A percentile compares a stretch with the other conserved stretches of the same genome.
These are phyloP conservation scores for Rhodinocichla rosea DNA, from an alignment of 2,113 vertebrate genomes.

Conservation along the genomic window DNA sequence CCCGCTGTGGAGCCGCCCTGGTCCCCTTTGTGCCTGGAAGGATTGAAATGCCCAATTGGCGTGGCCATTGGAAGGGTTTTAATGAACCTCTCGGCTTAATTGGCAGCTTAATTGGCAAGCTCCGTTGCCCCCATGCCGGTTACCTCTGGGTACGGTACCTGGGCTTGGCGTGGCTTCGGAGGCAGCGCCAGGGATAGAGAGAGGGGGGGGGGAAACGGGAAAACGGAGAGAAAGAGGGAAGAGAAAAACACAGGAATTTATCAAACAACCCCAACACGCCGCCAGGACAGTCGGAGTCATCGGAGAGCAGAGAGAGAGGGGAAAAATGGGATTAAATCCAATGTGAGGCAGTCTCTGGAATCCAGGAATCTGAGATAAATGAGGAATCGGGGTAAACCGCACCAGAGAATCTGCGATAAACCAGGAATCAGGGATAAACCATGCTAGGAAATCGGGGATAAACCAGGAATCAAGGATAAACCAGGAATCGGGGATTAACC, in stretches of 20 bases:
- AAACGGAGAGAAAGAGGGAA: constrained; percentile 47
- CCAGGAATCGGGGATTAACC: neutral
- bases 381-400: no score
- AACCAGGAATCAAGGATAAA: neutral
- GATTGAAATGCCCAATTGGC: neutral
- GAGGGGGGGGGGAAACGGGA: neutral
- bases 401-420: no score
- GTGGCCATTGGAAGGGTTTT: constrained; percentile 65
- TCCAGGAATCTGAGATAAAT: neutral
- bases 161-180: constrained; percentile 84
- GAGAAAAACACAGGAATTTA: constrained; percentile 71
- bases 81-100: constrained; percentile 19
- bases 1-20: neutral
- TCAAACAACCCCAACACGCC: constrained; percentile 49
- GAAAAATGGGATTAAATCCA: neutral
- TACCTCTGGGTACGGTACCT: constrained; percentile 88
- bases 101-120: neutral
- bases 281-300: neutral
- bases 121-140: constrained; percentile 61
- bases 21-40: neutral
- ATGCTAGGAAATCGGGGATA: neutral
- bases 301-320: neutral
- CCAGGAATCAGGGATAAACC: no score
- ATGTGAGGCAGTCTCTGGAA: neutral
- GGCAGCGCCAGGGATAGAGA: constrained; percentile 66